Percentiles rank a stretch among this genome's conserved stretches.
phyloP scores from a whole-genome alignment of 1,140 invertebrate genomes.

The Polypedilum vanderplanki region DNA sequence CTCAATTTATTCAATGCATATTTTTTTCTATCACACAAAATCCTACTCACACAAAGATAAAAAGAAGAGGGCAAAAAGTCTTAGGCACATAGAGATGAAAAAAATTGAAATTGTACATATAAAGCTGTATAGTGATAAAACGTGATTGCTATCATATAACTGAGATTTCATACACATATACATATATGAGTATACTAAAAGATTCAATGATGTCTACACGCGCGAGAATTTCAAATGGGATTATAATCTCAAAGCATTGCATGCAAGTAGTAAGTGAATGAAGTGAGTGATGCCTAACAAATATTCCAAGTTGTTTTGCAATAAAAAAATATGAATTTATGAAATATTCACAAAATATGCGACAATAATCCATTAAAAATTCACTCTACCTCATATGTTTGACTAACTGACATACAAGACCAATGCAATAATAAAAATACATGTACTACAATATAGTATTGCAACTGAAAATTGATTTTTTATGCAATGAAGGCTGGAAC shows the following conservation, averaged over 20 bases:
- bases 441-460: not conserved
- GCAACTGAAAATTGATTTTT: slow-evolving; percentile 28
- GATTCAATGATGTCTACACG: slow-evolving; percentile 16
- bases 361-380: slow-evolving; percentile 27
- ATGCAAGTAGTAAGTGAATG: not conserved
- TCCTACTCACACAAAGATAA: not conserved
- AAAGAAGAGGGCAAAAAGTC: not conserved
- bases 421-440: not conserved
- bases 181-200: not conserved
- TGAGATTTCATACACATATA: slow-evolving; percentile 21
- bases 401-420: not conserved
- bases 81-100: not conserved
- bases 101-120: not conserved
- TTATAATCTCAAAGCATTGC: slow-evolving; percentile 2
- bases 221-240: slow-evolving; percentile 4
- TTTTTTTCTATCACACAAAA: slow-evolving; percentile 10
- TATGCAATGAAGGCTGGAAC: not conserved
- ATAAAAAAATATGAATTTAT: slow-evolving; percentile 25
- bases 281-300: not conserved
- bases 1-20: not conserved
- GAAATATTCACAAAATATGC: not conserved
- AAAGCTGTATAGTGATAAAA: not conserved
- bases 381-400: not conserved
- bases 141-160: slow-evolving; percentile 22
- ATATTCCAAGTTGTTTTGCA: not conserved